phyloP scores from a whole-genome alignment of 2,888 invertebrate species.

The Idaea aversata region DNA sequence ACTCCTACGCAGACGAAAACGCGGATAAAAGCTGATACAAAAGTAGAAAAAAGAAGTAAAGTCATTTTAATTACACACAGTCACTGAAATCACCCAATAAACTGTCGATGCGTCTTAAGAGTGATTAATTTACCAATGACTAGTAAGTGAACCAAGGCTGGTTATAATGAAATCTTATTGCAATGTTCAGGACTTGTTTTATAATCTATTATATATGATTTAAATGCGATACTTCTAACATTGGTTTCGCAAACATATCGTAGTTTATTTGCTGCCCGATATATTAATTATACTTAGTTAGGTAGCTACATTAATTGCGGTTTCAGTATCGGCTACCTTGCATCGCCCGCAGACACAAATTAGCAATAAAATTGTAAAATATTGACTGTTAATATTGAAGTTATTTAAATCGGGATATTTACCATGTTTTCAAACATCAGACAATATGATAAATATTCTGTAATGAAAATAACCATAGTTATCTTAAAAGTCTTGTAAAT shows the following conservation, averaged over 20 bases:
- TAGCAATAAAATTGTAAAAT: background rate
- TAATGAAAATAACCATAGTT: too few species aligned
- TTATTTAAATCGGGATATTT: too few species aligned
- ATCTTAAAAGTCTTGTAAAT: too few species aligned
- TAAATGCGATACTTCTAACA: background rate
- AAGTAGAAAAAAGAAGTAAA: too few species aligned
- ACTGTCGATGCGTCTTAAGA: background rate
- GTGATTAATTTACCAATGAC: background rate
- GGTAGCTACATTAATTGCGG: background rate
- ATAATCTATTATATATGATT: background rate
- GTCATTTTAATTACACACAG: too few species aligned
- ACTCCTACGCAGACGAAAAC: too few species aligned
- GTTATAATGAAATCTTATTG: background rate
- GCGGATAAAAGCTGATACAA: too few species aligned
- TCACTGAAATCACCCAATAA: background rate
- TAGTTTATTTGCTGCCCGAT: background rate
- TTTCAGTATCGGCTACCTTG: background rate
- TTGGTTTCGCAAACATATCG: background rate
- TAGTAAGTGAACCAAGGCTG: background rate
- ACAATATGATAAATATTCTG: too few species aligned
- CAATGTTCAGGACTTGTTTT: background rate
- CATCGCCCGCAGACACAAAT: background rate
- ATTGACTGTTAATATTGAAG: background rate
- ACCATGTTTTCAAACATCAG: too few species aligned
- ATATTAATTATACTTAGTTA: background rate